phyloP scores from a whole-genome alignment of 2,113 vertebrate species.

The Etheostoma cragini region DNA sequence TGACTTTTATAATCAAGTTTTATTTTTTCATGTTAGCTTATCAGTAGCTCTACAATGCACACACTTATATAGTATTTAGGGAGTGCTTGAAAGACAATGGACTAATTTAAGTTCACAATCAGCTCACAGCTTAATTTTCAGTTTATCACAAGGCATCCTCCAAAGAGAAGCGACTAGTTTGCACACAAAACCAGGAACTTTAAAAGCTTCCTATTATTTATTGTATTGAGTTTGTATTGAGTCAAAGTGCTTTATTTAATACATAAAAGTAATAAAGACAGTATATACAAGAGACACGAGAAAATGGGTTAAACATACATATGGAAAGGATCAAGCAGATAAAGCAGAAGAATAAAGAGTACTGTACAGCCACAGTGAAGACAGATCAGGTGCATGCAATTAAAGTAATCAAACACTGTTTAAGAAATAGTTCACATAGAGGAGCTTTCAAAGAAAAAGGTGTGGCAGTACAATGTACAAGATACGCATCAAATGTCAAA shows the following conservation, averaged over 20 bases:
- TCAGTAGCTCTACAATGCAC: neutral
- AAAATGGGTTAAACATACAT: neutral
- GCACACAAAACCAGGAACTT: neutral
- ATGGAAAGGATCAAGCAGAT: neutral
- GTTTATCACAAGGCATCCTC: neutral
- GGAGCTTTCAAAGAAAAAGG: neutral
- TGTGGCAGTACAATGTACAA: neutral
- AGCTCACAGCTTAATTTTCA: conserved; percentile 18
- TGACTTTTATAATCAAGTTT: neutral
- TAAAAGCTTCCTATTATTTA: neutral
- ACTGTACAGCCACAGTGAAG: neutral
- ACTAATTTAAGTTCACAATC: conserved; percentile 38
- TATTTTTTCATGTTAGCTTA: neutral
- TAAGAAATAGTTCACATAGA: neutral
- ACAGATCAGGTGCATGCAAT: neutral
- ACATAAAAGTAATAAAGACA: neutral
- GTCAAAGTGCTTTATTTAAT: neutral
- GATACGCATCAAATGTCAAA: neutral
- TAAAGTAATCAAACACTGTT: neutral
- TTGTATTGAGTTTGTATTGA: neutral
- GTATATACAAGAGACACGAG: neutral
- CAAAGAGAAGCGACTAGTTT: conserved; percentile 3
- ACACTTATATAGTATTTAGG: conserved; percentile 28
- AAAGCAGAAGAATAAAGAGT: neutral
- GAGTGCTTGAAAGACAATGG: conserved; percentile 1